A percentile compares a stretch with the other conserved stretches of the same genome.
These are phyloP conservation scores for Chunga burmeisteri DNA, from an alignment of 2,113 vertebrate species.

Conservation along the genomic window DNA sequence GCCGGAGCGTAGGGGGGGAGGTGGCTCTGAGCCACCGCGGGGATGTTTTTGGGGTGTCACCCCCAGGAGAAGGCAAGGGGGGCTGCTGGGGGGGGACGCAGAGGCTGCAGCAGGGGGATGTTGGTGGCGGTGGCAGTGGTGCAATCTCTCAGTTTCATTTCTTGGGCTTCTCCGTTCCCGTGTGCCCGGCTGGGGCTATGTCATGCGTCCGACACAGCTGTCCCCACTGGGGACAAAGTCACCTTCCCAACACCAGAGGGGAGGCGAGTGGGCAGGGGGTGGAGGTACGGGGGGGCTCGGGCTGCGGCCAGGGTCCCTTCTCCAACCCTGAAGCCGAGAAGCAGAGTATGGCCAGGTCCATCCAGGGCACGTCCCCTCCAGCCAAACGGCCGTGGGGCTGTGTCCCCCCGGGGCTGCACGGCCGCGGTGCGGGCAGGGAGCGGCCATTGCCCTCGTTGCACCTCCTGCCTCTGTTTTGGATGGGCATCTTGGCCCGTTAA, in stretches of 20 bases:
- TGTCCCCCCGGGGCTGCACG: not conserved
- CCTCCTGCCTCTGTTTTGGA: not conserved
- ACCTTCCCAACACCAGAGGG: fast-evolving
- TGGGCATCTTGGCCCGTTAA: too few species aligned
- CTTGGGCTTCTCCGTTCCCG: fast-evolving
- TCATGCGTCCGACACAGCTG: fast-evolving
- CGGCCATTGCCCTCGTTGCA: not conserved
- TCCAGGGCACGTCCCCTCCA: not conserved
- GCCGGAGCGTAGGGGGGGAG: fast-evolving
- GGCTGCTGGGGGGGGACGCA: fast-evolving
- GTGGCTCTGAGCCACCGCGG: fast-evolving
- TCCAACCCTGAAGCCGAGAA: not conserved
- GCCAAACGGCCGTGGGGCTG: not conserved
- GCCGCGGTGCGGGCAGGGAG: not conserved
- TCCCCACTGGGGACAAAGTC: not conserved
- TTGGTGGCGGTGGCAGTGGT: fast-evolving
- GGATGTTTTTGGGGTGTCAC: not conserved
- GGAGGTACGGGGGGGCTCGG: not conserved
- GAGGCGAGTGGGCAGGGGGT: not conserved
- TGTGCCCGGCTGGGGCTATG: not conserved
- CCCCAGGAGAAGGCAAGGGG: fast-evolving
- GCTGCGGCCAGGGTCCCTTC: not conserved
- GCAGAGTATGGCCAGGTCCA: not conserved
- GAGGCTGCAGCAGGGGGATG: not conserved
- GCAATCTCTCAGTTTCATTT: not conserved